Conservation (phyloP, 1,140 invertebrate genomes). For the Drosophila azteca region DNA sequence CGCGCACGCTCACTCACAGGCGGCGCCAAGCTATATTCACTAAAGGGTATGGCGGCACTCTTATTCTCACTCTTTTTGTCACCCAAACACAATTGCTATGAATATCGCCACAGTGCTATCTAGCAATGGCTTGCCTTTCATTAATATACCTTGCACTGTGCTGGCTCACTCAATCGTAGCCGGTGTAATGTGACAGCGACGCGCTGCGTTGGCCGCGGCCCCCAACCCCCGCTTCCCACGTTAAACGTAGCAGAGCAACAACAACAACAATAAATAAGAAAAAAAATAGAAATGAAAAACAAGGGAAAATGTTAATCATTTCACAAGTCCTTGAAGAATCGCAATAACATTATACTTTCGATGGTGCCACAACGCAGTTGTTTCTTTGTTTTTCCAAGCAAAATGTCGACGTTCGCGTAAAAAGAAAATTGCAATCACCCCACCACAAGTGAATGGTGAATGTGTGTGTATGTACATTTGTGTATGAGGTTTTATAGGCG, state of each 20-base stretch:
- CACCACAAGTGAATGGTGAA: no score
- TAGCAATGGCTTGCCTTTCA: no score
- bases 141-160: no score
- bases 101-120: no score
- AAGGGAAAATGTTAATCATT: constrained; percentile 30
- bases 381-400: constrained; percentile 30
- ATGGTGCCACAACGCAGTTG: constrained; percentile 43
- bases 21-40: no score
- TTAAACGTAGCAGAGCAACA: constrained; percentile 6
- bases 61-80: no score
- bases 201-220: constrained; percentile 15
- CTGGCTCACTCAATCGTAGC: constrained; percentile 15
- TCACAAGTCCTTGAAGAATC: constrained; percentile 49
- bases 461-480: background rate
- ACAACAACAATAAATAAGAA: constrained; percentile 12
- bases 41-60: no score
- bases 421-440: constrained; percentile 10
- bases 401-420: no score
- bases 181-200: constrained; percentile 34
- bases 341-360: constrained; percentile 45
- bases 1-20: constrained; percentile 15
- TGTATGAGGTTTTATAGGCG: background rate
- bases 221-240: no score
- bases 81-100: no score
- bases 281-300: constrained; percentile 18